Percentiles rank a stretch among this genome's conserved stretches.
Conservation (phyloP, 2,797 vertebrate species). For the Sus cebifrons region DNA sequence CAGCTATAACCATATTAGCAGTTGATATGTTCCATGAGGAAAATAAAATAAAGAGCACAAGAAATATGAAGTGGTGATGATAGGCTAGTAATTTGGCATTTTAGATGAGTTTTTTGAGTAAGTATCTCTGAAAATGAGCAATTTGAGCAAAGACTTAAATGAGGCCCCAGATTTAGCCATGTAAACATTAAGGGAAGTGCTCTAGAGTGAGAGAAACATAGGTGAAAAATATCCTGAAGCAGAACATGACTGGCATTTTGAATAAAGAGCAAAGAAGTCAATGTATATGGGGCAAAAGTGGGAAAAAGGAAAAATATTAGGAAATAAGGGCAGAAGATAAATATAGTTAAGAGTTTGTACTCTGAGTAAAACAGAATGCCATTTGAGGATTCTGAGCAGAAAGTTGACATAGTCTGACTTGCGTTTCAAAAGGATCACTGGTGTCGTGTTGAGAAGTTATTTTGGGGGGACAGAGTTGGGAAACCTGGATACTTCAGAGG, state of each 20-base stretch:
- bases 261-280: neutral
- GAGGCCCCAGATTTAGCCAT: neutral
- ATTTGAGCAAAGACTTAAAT: neutral
- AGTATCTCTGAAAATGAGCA: neutral
- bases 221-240: neutral
- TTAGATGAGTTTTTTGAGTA: neutral
- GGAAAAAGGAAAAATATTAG: neutral
- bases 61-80: neutral
- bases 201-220: neutral
- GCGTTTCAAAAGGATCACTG: neutral
- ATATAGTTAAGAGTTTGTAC: rapidly evolving
- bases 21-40: neutral
- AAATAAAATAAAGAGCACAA: neutral
- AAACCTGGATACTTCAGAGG: neutral
- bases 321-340: neutral
- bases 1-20: neutral
- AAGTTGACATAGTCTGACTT: neutral
- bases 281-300: neutral
- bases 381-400: neutral
- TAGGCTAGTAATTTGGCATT: neutral
- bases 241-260: neutral
- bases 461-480: neutral
- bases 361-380: neutral
- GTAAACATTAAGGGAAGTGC: neutral
- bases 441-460: neutral